Conservation (phyloP, 1,140 invertebrate genomes). For the Drosophila azteca region DNA sequence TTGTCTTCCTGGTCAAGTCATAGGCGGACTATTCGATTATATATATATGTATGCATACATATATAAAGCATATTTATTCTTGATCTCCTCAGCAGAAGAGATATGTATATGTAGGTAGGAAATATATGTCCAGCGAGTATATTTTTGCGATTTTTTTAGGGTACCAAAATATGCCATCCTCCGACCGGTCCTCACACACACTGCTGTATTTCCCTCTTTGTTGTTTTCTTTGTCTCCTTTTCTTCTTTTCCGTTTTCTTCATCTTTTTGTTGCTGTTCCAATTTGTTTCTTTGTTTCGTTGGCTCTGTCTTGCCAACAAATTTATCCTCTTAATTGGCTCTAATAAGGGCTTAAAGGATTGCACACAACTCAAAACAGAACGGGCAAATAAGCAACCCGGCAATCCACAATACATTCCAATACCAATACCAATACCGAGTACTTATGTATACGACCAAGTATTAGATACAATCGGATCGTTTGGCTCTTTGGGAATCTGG, state of each 20-base stretch:
- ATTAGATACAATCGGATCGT: no score
- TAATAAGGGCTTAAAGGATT: constrained; percentile 57
- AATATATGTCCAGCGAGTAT: no score
- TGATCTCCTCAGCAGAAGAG: no score
- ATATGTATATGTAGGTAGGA: no score
- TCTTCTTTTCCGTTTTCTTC: background rate
- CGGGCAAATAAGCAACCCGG: background rate
- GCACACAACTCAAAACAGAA: constrained; percentile 14
- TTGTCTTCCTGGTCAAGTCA: no score
- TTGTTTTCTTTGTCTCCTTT: background rate
- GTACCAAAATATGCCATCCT: background rate
- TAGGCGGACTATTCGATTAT: no score
- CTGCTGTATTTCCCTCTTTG: constrained; percentile 2
- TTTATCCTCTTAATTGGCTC: constrained; percentile 59
- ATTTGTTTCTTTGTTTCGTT: background rate
- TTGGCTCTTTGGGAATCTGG: background rate
- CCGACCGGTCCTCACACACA: background rate
- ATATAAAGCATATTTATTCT: constrained; percentile 13
- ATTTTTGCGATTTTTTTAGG: no score
- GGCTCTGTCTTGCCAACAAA: constrained; percentile 13
- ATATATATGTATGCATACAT: background rate
- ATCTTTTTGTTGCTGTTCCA: no score
- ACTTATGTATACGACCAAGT: no score
- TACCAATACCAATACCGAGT: no score
- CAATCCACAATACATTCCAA: no score